Base-by-base conservation (phyloP, 2,113 vertebrate genomes). In the Microcebus murinus region DNA sequence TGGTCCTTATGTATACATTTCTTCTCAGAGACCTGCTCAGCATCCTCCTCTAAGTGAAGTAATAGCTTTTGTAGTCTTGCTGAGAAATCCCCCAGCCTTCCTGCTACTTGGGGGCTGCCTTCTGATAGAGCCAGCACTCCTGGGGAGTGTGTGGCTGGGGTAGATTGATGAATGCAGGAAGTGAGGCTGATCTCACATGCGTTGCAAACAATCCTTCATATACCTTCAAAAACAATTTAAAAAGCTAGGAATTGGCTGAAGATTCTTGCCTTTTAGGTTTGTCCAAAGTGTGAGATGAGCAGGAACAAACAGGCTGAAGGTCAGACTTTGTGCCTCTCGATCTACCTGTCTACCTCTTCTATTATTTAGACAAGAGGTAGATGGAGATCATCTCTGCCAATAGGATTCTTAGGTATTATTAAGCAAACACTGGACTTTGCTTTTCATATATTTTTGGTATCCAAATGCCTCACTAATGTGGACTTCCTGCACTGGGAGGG, bases 91-190 rank as follows among this genome's bases (percentile, higher is more conserved):
- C 31, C 5, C 3, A 4, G 27, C 8, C 34, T 82, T n/a, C 15
- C 25, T 20, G 14, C 6, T 4, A 1, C 4, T 3, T 27, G 1
- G 5, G 14, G 21, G 8, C 39, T 34, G 55, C 34, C 15, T 71
- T 63, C 4, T 11, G 25, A 21, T 5, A 29, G 27, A 61, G 61
- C 9, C 3, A 6, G 4, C 15, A 2, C 63, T 70, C 25, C 59
- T 1, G 2, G 11, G 31, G 9, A 18, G 3, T 4, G 31, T 55
- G 9, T 15, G 63, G 15, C 42, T 7, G 2, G 17, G 13, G 36
- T 48, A 25, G 12, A 17, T 6, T 2, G 6, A 14, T 5, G 4
- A 42, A 9, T 13, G 15, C 8, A 14, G 10, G 4, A 4, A 25
- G 27, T 36, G 4, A 34, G 52, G 29, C 17, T 68, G 57, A 17